Base-by-base conservation (phyloP, 2,797 vertebrate genomes). In the Craterocephalus amniculus region DNA sequence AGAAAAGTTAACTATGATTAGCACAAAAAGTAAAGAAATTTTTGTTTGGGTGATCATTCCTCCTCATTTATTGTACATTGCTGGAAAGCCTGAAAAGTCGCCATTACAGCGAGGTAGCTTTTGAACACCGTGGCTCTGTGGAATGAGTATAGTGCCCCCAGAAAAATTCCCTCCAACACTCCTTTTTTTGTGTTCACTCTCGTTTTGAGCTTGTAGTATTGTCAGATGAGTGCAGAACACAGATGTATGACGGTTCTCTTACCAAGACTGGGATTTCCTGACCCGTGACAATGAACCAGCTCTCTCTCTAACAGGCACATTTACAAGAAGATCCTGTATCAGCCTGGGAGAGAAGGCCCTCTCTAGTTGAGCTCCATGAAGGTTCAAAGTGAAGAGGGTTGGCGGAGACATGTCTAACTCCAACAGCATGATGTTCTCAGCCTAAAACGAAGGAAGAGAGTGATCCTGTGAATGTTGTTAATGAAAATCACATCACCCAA, bases 341-440 rank as follows among this genome's bases (percentile, higher is more conserved):
- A 96, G 92, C 67, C 95, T 90, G 2, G 95, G 92, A 1, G 94
- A 92, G n/a, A 96, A 95, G 60, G 95, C 96, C 74, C 95, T 96
- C 77, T 98, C 96, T 22, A 94, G 85, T 32, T 93, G 93, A 67
- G 96, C 91, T 31, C 95, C 90, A 52, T 97, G 92, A 66, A 97
- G 94, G 84, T 97, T 96, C 35, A 99, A 89, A 78, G 94, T 94
- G 34, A 98, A 99, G 90, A 98, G 94, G 49, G 96, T 93, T 0
- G 97, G 97, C 16, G 97, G 96, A 48, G 95, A 95, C 87, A 98
- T 94, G 76, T 99, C 98, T 83, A 99, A 80, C 89, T 99, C 97
- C 93, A 99, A 62, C 81, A 99, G 94, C 96, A 99, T 96, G 68
- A 99, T 94, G 82, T 99, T 99, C 92, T 99, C 98, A 49, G 96